Evolutionary conservation across 2,113 vertebrate genomes (phyloP).

Genomic region (Ptilonorhynchus violaceus): DNA sequence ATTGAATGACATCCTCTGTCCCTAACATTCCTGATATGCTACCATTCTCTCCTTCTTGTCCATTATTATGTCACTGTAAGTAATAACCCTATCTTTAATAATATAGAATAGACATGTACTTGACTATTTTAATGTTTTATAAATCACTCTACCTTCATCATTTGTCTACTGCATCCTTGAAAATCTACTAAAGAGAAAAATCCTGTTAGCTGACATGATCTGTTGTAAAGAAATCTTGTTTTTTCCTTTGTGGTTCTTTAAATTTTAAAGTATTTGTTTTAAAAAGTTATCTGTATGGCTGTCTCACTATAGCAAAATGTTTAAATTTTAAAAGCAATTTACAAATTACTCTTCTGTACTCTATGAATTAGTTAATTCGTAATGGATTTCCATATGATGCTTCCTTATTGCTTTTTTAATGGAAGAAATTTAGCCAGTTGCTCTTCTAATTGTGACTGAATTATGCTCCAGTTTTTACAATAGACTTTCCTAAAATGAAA

Average conservation of each 20-base stretch:
- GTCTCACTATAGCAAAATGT: not conserved
- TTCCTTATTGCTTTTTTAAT: slow-evolving; percentile 10
- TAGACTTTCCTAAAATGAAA: not conserved
- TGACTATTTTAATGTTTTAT: not conserved
- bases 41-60: not conserved
- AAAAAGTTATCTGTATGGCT: not conserved
- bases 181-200: not conserved
- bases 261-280: not conserved
- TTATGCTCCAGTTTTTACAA: not conserved
- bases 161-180: not conserved
- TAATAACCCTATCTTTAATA: not conserved
- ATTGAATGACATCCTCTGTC: slow-evolving; percentile 13
- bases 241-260: not conserved
- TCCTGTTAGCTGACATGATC: not conserved
- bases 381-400: not conserved
- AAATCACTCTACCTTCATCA: not conserved
- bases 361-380: not conserved
- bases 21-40: not conserved
- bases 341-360: not conserved
- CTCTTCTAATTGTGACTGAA: not conserved
- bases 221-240: not conserved
- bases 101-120: not conserved
- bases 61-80: not conserved
- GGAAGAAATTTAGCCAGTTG: not conserved
- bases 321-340: not conserved